Evolutionary conservation across 2,113 vertebrate species (phyloP), one percentile per base, ranked within the genome.

Genomic region (Aspiorhynchus laticeps): DNA sequence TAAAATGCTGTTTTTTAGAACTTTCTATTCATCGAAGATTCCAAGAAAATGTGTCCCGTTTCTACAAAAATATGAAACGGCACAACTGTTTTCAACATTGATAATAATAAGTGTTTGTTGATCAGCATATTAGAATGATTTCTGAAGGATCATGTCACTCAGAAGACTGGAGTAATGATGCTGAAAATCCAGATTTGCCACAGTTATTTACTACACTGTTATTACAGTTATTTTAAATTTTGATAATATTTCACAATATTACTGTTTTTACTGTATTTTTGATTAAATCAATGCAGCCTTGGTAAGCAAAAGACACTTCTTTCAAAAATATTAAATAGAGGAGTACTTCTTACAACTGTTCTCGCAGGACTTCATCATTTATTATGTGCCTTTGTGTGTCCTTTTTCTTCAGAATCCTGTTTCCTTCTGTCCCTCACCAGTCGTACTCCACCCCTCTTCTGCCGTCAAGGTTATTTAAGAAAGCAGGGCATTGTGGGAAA

Each of bases 341-440:
- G 7, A 53, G 19, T 59, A 59, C 56, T 59, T 59, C 24, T 59
- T 24, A 0, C 21, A 14, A 10, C 8, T 73, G 69, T 73, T 76
- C 71, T n/a, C 78, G 41, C 46, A 59, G 28, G 9, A 36, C 31
- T n/a, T n/a, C 63, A 74, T 8, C 0, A 74, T 28, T 19, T 51
- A 11, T 38, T 67, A 2, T 41, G 38, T 81, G 15, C 19, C 12
- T 53, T n/a, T 31, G 4, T 67, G 2, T 80, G 1, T 88, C 79
- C 89, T 74, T 83, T 33, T 0, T 80, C 8, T 91, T 79, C 12
- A 99, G 98, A 99, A 80, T 96, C 98, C 63, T 99, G 98, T 90
- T 99, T 99, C 92, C 94, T 93, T 51, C 95, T 95, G 26, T 90
- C 96, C 38, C 95, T 99, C n/a, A 98, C 96, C 3, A 96, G 82